phyloP scores from a whole-genome alignment of 2,797 vertebrate genomes.

The Numenius phaeopus region DNA sequence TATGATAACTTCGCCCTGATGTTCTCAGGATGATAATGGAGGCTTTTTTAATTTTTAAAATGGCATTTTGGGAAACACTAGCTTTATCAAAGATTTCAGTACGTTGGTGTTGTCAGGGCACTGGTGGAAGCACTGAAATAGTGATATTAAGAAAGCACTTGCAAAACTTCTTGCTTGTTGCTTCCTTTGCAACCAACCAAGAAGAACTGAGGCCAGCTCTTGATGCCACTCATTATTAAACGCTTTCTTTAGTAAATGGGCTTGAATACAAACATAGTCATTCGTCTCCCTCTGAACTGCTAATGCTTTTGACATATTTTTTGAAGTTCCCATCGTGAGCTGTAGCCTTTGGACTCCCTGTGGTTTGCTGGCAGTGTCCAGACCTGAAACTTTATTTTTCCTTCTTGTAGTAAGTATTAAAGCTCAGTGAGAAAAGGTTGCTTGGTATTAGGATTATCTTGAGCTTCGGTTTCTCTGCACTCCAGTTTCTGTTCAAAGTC shows the following conservation, averaged over 20 bases:
- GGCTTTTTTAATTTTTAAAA: not conserved
- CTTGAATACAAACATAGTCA: not conserved
- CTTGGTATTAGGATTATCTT: not conserved
- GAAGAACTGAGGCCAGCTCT: not conserved
- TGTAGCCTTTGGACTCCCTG: not conserved
- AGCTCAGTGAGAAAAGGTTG: not conserved
- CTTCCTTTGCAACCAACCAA: not conserved
- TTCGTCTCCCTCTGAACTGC: not conserved
- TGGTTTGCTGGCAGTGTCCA: not conserved
- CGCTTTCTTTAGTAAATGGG: not conserved
- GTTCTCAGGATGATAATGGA: not conserved
- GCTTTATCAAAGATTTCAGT: not conserved
- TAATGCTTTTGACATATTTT: conserved; percentile 32
- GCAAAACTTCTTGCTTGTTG: not conserved
- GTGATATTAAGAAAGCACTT: not conserved
- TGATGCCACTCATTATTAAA: not conserved
- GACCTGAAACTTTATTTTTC: not conserved
- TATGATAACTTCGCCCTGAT: not conserved
- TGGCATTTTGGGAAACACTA: not conserved
- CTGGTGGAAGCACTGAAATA: not conserved
- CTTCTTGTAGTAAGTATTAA: not conserved
- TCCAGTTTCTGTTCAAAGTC: not conserved
- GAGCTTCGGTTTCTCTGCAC: not conserved
- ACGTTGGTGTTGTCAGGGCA: not conserved
- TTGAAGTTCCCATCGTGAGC: not conserved